Conservation (phyloP, 2,888 invertebrate genomes). For the Theretra japonica region DNA sequence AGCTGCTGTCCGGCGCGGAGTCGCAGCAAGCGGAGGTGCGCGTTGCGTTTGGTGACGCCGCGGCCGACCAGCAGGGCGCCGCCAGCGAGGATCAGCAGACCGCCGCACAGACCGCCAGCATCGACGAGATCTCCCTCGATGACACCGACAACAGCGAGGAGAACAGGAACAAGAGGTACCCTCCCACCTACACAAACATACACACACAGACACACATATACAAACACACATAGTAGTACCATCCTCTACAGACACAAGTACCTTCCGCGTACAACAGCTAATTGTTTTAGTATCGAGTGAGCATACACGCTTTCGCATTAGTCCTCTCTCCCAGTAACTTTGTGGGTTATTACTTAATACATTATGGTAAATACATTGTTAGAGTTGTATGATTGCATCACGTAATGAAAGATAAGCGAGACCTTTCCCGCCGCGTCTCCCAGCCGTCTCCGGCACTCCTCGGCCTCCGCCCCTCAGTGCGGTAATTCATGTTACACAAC, state of each 20-base stretch:
- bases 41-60: constrained; percentile 82
- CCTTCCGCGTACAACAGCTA: no score
- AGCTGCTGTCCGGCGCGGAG: constrained; percentile 82
- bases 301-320: no score
- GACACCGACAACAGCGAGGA: constrained; percentile 90
- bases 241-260: no score
- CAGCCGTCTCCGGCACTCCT: not conserved
- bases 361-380: not conserved
- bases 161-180: constrained; percentile 90
- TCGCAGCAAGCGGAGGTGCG: constrained; percentile 87
- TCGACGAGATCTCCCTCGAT: constrained; percentile 89
- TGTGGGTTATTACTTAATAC: not conserved
- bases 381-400: not conserved
- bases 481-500: constrained; percentile 18
- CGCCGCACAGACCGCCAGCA: constrained; percentile 86
- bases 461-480: not conserved
- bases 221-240: not conserved
- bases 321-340: no score
- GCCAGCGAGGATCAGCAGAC: constrained; percentile 74
- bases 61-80: constrained; percentile 17
- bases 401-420: not conserved
- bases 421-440: not conserved
- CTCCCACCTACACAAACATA: not conserved
- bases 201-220: not conserved
- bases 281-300: no score